Evolutionary conservation across 23 tunicate species (phyloP).

Genomic region (Trididemnum nubilum): DNA sequence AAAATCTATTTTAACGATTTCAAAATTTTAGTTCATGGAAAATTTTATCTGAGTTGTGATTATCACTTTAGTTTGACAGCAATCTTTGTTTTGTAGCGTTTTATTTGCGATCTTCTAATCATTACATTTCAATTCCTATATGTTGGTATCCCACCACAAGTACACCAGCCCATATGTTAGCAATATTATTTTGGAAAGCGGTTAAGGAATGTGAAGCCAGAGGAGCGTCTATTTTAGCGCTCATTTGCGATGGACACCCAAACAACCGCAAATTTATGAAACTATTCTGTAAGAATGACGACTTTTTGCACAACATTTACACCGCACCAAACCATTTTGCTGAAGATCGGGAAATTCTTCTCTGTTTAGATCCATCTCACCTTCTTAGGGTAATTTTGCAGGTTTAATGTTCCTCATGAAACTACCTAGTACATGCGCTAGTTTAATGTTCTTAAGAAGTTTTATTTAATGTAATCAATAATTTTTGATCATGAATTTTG

Average conservation of each 20-base stretch:
- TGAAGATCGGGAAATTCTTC: neutral
- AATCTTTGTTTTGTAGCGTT: neutral
- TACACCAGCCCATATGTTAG: constrained; percentile 15
- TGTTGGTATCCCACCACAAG: constrained; percentile 30
- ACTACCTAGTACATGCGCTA: neutral
- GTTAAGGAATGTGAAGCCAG: neutral
- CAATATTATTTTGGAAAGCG: constrained; percentile 15
- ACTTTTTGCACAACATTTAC: neutral
- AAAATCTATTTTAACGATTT: no score
- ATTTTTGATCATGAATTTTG: neutral
- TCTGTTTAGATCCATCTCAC: constrained; percentile 20
- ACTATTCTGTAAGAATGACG: constrained; percentile 7
- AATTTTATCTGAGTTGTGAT: no score
- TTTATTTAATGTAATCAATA: neutral
- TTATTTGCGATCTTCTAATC: constrained; percentile 12
- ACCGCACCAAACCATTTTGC: constrained; percentile 13
- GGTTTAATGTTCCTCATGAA: neutral
- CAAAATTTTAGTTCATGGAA: no score
- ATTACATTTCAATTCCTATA: constrained; percentile 13
- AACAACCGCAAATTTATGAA: neutral
- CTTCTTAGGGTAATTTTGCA: constrained; percentile 10
- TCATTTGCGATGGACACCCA: neutral
- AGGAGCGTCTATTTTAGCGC: neutral
- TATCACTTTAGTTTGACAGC: no score
- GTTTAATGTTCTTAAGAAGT: neutral